Percentiles rank a stretch among this genome's conserved stretches.
phyloP scores from a whole-genome alignment of 2,888 invertebrate genomes.

The Drosophila monieri region DNA sequence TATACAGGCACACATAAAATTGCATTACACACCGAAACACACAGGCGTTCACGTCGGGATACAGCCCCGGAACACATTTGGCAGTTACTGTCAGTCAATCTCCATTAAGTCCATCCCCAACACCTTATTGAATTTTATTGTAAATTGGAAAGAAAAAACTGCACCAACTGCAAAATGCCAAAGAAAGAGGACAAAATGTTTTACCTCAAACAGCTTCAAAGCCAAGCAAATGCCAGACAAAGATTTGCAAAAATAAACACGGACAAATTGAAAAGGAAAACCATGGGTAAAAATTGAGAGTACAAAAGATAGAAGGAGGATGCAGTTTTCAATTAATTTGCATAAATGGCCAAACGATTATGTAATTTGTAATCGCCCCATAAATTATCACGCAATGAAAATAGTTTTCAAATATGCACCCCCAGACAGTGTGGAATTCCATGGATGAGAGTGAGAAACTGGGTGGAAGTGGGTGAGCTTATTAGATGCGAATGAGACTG shows the following conservation, averaged over 20 bases:
- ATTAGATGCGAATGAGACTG: constrained; percentile 42
- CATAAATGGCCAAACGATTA: constrained; percentile 69
- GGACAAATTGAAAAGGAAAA: constrained; percentile 48
- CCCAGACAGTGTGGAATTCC: constrained; percentile 49
- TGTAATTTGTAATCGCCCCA: constrained; percentile 68
- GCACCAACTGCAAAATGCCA: constrained; percentile 53
- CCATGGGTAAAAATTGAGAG: neutral
- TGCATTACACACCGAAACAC: constrained; percentile 35
- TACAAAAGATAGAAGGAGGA: neutral
- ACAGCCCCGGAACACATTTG: constrained; percentile 58
- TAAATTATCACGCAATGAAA: constrained; percentile 74
- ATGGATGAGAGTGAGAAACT: neutral
- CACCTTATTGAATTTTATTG: constrained; percentile 80
- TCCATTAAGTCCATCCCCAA: constrained; percentile 73
- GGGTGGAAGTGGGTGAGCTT: constrained; percentile 18
- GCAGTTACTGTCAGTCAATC: constrained; percentile 77
- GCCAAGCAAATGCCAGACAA: constrained; percentile 35
- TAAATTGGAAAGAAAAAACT: constrained; percentile 70
- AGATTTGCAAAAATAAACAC: constrained; percentile 26
- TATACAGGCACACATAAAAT: constrained; percentile 20
- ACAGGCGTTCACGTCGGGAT: constrained; percentile 8
- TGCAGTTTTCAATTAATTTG: constrained; percentile 67
- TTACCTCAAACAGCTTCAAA: constrained; percentile 4
- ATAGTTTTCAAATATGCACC: constrained; percentile 75
- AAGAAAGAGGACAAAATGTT: constrained; percentile 16